Conservation (phyloP, 2,113 vertebrate species). For the Odontesthes bonariensis region DNA sequence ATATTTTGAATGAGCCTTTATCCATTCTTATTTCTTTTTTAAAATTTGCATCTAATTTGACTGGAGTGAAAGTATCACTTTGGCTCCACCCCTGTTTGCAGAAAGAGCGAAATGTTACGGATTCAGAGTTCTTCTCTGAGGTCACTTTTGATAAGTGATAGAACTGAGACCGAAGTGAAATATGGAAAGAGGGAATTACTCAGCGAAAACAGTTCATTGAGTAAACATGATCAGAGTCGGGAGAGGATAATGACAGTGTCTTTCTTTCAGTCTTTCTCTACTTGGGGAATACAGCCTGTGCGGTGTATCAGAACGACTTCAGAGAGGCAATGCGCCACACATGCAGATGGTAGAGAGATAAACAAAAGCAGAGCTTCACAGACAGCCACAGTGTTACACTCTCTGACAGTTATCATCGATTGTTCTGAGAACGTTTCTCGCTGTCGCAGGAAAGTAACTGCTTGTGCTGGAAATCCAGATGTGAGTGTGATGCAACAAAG, state of each 20-base stretch:
- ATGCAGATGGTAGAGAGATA: slow-evolving; percentile 55
- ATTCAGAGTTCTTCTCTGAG: slow-evolving; percentile 25
- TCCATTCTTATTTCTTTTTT: not conserved
- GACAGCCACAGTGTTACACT: slow-evolving; percentile 37
- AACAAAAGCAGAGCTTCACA: slow-evolving; percentile 40
- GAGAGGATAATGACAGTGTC: slow-evolving; percentile 52
- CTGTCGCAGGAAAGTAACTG: slow-evolving; percentile 11
- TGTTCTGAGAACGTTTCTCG: slow-evolving; percentile 31
- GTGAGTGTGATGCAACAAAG: slow-evolving; percentile 46
- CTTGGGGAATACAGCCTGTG: slow-evolving; percentile 48
- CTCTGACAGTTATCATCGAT: slow-evolving; percentile 55
- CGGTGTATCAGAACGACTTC: slow-evolving; percentile 57
- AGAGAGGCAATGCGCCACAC: slow-evolving; percentile 48
- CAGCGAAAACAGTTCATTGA: slow-evolving; percentile 56
- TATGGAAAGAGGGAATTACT: slow-evolving; percentile 57
- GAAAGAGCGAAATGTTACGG: slow-evolving; percentile 26
- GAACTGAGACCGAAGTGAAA: slow-evolving; percentile 65
- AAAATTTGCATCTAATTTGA: not conserved
- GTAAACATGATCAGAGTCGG: slow-evolving; percentile 74
- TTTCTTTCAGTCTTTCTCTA: slow-evolving; percentile 22
- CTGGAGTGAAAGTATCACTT: not conserved
- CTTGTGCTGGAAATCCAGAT: slow-evolving; percentile 44
- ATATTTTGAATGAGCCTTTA: no score
- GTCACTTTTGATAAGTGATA: slow-evolving; percentile 49
- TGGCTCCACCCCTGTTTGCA: not conserved